Evolutionary conservation across 2,797 vertebrate genomes (phyloP), one percentile per base, ranked within the genome.

Genomic region (Pachyuromys duprasi): DNA sequence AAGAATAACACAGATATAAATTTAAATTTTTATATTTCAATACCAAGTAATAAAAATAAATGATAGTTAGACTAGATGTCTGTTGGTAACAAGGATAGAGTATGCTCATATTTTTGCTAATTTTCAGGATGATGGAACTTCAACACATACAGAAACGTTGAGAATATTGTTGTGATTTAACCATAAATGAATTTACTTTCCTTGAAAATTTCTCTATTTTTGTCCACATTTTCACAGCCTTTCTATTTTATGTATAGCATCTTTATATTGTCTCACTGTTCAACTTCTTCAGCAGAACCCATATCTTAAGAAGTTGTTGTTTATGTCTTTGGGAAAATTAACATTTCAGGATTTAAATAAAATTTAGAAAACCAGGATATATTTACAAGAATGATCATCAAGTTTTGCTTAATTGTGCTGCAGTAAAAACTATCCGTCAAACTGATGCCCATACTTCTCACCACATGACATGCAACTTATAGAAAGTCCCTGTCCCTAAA

Each of bases 141-240:
- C 14, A 91, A 93, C 91, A 89, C 57, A 88, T 55, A 93, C 3
- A 67, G 9, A 92, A 79, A 93, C 69, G 81, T 65, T 57, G 0
- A 70, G 79, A 89, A 63, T 0, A 0, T 31, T 31, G 62, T 22
- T 63, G 20, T 62, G 14, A 11, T 75, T 94, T 24, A 72, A 76
- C 86, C 75, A 39, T 82, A 75, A 94, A 9, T 80, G 4, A 7
- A 33, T 90, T 63, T 13, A 15, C 95, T 91, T 39, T n/a, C 8
- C 17, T 78, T 89, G 15, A 86, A 86, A 93, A n/a, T 4, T 53
- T 67, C 42, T 65, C 20, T 53, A 42, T 13, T 67, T 13, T 53
- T 67, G 11, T 69, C 42, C 62, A 36, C 0, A 80, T 13, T 5
- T 82, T 89, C 70, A n/a, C 81, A 18, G 1, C 22, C 65, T 81